phyloP scores from a whole-genome alignment of 2,888 invertebrate genomes.

The Podotricha telesiphe region DNA sequence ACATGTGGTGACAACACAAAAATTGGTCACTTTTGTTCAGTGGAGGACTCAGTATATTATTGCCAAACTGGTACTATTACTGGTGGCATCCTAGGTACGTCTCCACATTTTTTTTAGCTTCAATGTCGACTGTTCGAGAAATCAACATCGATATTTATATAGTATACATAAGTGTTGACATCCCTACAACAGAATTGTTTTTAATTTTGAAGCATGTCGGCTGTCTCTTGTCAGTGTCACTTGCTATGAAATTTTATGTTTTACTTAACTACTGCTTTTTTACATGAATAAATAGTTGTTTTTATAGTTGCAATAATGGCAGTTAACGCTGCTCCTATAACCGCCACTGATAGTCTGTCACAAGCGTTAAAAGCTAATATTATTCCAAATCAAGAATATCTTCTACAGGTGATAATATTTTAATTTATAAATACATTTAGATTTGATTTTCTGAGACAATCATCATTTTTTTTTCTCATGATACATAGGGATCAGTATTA shows the following conservation, averaged over 20 bases:
- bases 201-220: neutral
- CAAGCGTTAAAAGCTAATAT: conserved; percentile 93
- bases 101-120: too few relatives aligned
- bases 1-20: too few relatives aligned
- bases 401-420: conserved; percentile 81
- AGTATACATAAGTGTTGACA: neutral
- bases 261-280: too few relatives aligned
- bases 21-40: too few relatives aligned
- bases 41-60: too few relatives aligned
- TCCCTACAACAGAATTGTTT: neutral
- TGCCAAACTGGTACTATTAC: too few relatives aligned
- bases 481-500: conserved; percentile 91
- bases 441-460: neutral
- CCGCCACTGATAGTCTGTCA: conserved; percentile 89
- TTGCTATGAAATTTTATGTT: neutral
- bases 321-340: conserved; percentile 80
- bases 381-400: conserved; percentile 96
- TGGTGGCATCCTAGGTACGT: too few relatives aligned
- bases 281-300: neutral
- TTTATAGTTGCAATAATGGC: conserved; percentile 54
- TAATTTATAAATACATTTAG: neutral
- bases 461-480: neutral
- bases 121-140: too few relatives aligned
- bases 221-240: neutral
- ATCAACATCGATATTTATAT: neutral